Base-by-base conservation (phyloP, 2,888 invertebrate species). In the Strigamia crassipes region DNA sequence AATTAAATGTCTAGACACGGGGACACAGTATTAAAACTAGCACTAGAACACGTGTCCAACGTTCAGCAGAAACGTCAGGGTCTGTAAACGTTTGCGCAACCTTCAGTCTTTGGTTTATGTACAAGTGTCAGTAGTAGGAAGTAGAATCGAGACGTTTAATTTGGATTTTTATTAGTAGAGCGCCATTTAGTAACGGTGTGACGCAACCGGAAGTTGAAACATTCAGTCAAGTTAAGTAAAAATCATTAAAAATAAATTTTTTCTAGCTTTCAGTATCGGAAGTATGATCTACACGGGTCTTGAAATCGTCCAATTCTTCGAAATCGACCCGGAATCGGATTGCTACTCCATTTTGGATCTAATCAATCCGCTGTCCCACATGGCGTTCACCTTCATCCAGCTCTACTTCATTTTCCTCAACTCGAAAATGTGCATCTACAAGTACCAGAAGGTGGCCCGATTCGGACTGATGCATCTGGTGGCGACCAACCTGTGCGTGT, bases 401-500 rank as follows among this genome's bases (percentile, higher is more conserved):
- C 86, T 89, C n/a, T 89, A 89, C 84, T 89, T 88, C 83, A 86
- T 89, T 34, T 88, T 89, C 84, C 85, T 88, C 79, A 88, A 88
- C 83, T 86, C 88, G 1, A 88, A 88, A 86, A 95, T 96, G 92
- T 93, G 94, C 89, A 94, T 96, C 82, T 84, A 85, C 82, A 85
- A 86, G 66, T 86, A 85, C 80, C 83, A 85, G 83, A 87, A 87
- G 34, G 92, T 96, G 83, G 97, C 97, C 0, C 91, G 97, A 84
- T 97, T 99, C 86, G 99, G 99, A 1, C 90, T 98, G 83, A 98
- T 99, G 98, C 99, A 99, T 88, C 96, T 99, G 95, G 95, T 99
- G 82, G 98, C 97, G 27, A 97, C 98, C 13, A 99, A 99, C 89
- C 89, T 99, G 80, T 97, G 97, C 85, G 97, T 98, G 21, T 99